Evolutionary conservation across 1,140 invertebrate species (phyloP).

Genomic region (Nilaparvata lugens): DNA sequence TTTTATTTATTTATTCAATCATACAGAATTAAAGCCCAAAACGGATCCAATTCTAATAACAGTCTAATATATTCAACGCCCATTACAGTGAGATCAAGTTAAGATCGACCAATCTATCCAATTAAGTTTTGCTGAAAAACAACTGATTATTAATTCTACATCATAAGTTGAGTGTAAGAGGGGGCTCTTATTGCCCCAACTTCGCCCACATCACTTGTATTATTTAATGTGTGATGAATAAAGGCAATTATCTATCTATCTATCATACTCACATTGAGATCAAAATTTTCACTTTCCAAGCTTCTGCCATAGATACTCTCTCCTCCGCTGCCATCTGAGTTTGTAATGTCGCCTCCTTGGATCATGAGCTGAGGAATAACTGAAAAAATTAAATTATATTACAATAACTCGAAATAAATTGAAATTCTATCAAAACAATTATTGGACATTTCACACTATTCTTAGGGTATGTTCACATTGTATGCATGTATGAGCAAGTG

Average conservation of each 20-base stretch:
- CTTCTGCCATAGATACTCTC: constrained; percentile 87
- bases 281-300: constrained; percentile 89
- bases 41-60: too few species aligned
- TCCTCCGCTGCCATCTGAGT: constrained; percentile 74
- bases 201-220: background rate
- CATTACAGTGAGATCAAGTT: too few species aligned
- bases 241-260: too few species aligned
- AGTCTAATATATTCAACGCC: too few species aligned
- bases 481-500: too few species aligned
- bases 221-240: background rate
- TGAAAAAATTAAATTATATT: too few species aligned
- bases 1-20: too few species aligned
- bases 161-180: background rate
- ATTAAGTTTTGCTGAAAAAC: background rate
- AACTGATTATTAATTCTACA: background rate
- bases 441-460: background rate
- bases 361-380: constrained; percentile 68
- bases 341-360: constrained; percentile 75
- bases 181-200: too few species aligned
- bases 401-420: too few species aligned
- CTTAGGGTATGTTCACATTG: too few species aligned
- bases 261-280: constrained; percentile 44
- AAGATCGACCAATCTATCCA: too few species aligned
- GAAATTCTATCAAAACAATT: background rate
- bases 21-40: too few species aligned